These are phyloP conservation scores for Pelosia muscerda DNA, from an alignment of 2,888 invertebrate genomes.

Conservation along the genomic window DNA sequence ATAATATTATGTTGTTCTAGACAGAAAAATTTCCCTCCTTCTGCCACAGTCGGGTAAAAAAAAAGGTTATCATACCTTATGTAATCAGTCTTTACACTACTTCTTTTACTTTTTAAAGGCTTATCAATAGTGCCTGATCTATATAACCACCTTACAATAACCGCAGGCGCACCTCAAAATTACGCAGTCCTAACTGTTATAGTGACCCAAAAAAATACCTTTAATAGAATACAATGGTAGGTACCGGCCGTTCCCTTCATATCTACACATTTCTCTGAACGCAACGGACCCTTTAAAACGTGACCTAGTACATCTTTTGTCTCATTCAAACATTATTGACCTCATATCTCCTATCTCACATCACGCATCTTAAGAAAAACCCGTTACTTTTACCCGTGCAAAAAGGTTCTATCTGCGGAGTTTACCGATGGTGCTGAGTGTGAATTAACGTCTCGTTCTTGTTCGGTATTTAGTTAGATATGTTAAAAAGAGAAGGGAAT, in stretches of 20 bases:
- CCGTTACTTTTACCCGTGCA: constrained; percentile 87
- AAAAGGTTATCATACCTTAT: too few relatives aligned
- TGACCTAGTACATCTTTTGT: constrained; percentile 69
- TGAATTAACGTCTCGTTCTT: constrained; percentile 56
- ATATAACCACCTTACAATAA: constrained; percentile 19
- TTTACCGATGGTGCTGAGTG: constrained; percentile 37
- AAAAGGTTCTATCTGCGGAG: constrained; percentile 84
- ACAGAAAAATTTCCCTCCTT: too few relatives aligned
- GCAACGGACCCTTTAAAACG: constrained; percentile 62
- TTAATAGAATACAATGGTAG: constrained; percentile 32
- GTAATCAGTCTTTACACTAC: too few relatives aligned
- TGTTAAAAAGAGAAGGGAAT: constrained; percentile 52
- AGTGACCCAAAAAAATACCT: constrained; percentile 35
- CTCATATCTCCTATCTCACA: constrained; percentile 70
- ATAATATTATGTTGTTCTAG: too few relatives aligned
- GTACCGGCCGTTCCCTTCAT: constrained; percentile 31
- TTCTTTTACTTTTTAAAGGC: background rate
- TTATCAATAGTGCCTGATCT: background rate
- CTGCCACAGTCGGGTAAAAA: too few relatives aligned
- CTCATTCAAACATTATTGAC: constrained; percentile 66
- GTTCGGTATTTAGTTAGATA: constrained; percentile 19
- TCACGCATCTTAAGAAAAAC: constrained; percentile 84
- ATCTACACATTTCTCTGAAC: constrained; percentile 51
- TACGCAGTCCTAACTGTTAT: constrained; percentile 18
- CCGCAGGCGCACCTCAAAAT: constrained; percentile 28